Evolutionary conservation across 2,113 vertebrate genomes (phyloP), one percentile per base, ranked within the genome.

Genomic region (Cryptotis parvus): DNA sequence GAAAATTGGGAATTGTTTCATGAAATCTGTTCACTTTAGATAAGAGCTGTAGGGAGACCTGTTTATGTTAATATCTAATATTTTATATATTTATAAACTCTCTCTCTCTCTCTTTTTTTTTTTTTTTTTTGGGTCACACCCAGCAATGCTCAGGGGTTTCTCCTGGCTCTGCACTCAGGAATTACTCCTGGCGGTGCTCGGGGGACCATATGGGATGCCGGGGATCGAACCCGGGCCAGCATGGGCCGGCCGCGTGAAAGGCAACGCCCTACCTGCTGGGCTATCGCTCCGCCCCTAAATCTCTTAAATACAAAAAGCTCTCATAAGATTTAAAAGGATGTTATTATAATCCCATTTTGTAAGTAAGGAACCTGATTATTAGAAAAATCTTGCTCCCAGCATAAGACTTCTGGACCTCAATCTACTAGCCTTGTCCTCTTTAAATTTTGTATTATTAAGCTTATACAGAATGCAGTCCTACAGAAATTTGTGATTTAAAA

Each of bases 1-100:
- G 29, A 22, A 79, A 90, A n/a, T 73, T 90, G 85, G 26, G 79
- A 92, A 68, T 92, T 9, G 55, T 78, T 55, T 95, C 29, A 69
- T 82, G 39, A 49, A 81, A 94, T 31, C 31, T 93, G 24, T 66
- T 90, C 27, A 63, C 84, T 84, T 79, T 82, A 90, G 49, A n/a
- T 84, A 68, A 88, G 65, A 61, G 41, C 45, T 66, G 70, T 24
- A 66, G 84, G 31, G n/a, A 7, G 33, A 49, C 35, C 26, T 88
- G 82, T 8, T 41, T 90, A 4, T 75, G 12, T 74, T 77, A 68
- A 66, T 87, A 45, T 18, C 29, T 78, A 11, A 14, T 91, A 6
- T 87, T 82, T 83, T 73, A 31, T 33, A 41, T 58, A 85, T 84
- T 91, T 80, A 6, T 73, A 79, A 84, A n/a, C n/a, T n/a, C n/a